Percentiles rank a stretch among this genome's conserved stretches.
phyloP scores from a whole-genome alignment of 2,113 vertebrate species.

The Rhinolophus ferrumequinum region DNA sequence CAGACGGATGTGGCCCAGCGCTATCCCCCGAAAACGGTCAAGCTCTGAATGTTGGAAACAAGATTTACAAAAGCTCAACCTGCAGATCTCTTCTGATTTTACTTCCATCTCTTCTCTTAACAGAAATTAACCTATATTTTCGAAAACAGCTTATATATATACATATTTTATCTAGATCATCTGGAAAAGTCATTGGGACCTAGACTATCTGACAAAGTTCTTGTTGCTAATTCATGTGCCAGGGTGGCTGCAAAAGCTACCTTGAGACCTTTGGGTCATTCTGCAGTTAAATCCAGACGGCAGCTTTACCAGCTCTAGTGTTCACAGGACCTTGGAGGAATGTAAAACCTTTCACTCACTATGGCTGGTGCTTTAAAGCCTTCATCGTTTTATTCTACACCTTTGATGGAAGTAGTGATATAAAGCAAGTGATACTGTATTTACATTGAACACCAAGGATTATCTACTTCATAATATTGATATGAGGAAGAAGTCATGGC shows the following conservation, averaged over 20 bases:
- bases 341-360: neutral
- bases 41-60: neutral
- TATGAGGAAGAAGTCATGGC: neutral
- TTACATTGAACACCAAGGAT: neutral
- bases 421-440: neutral
- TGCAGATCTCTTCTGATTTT: neutral
- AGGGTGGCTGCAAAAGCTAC: neutral
- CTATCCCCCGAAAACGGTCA: neutral
- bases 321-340: neutral
- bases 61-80: neutral
- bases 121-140: neutral
- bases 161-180: neutral
- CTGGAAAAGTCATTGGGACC: neutral
- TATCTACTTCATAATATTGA: neutral
- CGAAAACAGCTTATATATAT: neutral
- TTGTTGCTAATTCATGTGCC: neutral
- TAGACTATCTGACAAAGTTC: neutral
- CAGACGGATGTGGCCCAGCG: neutral
- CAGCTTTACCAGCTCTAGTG: neutral
- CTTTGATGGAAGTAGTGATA: neutral
- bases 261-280: neutral
- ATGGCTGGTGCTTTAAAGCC: neutral
- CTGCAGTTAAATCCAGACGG: neutral
- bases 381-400: neutral
- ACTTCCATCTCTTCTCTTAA: neutral